Evolutionary conservation across 2,888 invertebrate genomes (phyloP), one percentile per base, ranked within the genome.

Genomic region (Biston stratarius): DNA sequence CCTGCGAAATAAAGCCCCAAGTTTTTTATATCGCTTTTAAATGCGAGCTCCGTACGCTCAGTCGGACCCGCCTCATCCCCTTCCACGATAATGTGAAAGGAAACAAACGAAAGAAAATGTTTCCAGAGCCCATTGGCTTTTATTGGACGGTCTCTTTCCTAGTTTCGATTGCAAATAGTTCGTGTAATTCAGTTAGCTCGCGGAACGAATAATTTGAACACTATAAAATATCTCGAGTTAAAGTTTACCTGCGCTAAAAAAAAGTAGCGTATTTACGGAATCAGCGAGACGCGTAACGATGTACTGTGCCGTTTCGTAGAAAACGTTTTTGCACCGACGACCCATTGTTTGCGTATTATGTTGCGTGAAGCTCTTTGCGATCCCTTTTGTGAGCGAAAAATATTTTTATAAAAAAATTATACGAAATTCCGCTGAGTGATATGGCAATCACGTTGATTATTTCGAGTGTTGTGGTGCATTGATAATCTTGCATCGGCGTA

Each of bases 21-120:
- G 87, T 90, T 92, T 92, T 94, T 93, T 94, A 92, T 91, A 92
- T 92, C 89, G 89, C 88, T 94, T 94, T 93, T 91, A 93, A 92
- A 94, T 92, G 92, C 91, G 89, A 87, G 82, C 83, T 87, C 84
- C 91, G 93, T 92, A 87, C 92, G 89, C 82, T 80, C 84, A 83
- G 83, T 75, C 85, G 78, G 85, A 80, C 87, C 87, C 84, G 83
- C 88, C 89, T 86, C 91, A 87, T 89, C 90, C 91, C 90, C 87
- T 83, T 84, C 87, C 78, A 83, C 88, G 86, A 90, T 92, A 87
- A 91, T 89, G 83, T 91, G 89, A 93, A 93, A 92, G 89, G 92
- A 91, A 93, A 92, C 92, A 91, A 91, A 90, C 89, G 91, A 88
- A 93, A 89, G 93, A 92, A 93, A 93, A 92, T 92, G 92, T 92